Evolutionary conservation across 2,888 invertebrate species (phyloP).

Genomic region (Apantesis nais): DNA sequence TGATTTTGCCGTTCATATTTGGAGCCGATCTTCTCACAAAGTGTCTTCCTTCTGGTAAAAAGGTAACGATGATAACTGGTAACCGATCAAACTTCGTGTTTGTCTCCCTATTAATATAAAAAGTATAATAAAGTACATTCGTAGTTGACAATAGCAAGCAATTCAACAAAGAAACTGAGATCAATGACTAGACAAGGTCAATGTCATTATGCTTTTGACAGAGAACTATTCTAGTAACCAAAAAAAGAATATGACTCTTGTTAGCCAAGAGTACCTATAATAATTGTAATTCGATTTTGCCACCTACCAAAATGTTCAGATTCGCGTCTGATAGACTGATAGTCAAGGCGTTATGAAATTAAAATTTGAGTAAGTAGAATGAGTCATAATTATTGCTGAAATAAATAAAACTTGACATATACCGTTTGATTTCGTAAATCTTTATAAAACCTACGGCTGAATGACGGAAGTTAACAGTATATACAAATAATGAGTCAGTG

Average conservation of each 20-base stretch:
- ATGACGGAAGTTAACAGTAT: conserved; percentile 31
- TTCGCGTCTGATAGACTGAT: not conserved
- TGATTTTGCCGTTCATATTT: not conserved
- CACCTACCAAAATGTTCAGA: not conserved
- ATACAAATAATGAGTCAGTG: conserved; percentile 55
- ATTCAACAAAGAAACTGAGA: conserved; percentile 19
- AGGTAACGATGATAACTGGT: not conserved
- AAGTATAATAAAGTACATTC: not conserved
- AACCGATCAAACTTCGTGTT: not conserved
- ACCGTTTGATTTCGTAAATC: conserved; percentile 11
- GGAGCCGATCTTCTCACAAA: not conserved
- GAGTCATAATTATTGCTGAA: not conserved
- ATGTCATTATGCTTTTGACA: conserved; percentile 33
- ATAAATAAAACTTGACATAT: not conserved
- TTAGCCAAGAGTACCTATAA: conserved; percentile 13
- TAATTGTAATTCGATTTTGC: not conserved
- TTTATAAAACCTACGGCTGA: conserved; percentile 3
- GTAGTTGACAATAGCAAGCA: not conserved
- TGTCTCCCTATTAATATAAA: not conserved
- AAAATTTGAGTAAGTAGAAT: not conserved
- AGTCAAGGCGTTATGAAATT: not conserved
- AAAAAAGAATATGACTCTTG: conserved; percentile 34
- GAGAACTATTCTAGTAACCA: conserved; percentile 26
- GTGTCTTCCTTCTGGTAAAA: not conserved
- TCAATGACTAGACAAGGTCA: conserved; percentile 31